These are phyloP conservation scores for Pristis pectinata DNA, from an alignment of 2,797 vertebrate genomes.

Conservation along the genomic window DNA sequence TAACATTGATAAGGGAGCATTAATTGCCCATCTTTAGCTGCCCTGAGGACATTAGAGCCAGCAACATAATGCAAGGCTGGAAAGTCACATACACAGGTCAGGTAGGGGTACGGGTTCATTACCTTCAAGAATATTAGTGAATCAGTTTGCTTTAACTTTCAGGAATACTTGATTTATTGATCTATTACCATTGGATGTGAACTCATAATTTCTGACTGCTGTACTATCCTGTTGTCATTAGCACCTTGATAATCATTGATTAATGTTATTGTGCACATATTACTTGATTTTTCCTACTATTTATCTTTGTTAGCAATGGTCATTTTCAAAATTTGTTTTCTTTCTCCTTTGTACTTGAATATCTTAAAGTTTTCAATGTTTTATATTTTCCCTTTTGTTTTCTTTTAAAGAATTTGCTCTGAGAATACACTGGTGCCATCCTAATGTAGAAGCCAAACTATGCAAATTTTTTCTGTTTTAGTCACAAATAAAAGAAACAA, in stretches of 20 bases:
- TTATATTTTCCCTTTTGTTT: not conserved
- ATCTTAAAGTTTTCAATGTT: not conserved
- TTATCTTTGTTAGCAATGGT: not conserved
- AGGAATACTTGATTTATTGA: not conserved
- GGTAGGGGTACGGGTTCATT: not conserved
- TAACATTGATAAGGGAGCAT: not conserved
- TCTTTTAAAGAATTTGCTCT: not conserved
- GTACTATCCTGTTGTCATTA: not conserved
- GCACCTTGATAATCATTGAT: not conserved
- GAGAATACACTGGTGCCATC: not conserved
- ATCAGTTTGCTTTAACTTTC: not conserved
- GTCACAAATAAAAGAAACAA: not conserved
- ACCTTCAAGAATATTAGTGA: not conserved
- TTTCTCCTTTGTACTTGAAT: not conserved
- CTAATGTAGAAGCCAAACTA: not conserved
- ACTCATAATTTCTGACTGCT: not conserved
- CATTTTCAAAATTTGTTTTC: not conserved
- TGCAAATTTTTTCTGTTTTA: not conserved
- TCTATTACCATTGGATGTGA: not conserved
- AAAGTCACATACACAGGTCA: not conserved
- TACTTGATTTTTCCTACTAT: not conserved
- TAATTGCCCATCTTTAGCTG: not conserved
- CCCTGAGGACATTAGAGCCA: not conserved
- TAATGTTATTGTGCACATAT: not conserved
- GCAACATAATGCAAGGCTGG: not conserved